phyloP scores from a whole-genome alignment of 2,113 vertebrate species.

The Megaceryle torquata region DNA sequence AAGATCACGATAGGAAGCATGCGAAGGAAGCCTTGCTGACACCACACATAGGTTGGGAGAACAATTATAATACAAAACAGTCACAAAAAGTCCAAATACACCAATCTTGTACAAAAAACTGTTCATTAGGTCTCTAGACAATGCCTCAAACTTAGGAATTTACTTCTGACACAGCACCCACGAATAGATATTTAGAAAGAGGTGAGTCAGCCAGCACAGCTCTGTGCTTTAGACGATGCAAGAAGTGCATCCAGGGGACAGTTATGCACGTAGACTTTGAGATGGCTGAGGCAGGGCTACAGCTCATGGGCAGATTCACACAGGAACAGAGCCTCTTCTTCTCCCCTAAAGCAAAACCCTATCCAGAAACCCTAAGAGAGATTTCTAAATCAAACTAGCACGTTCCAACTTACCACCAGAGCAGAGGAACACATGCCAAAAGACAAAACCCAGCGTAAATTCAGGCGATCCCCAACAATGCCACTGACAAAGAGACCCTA shows the following conservation, averaged over 20 bases:
- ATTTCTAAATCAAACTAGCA: background rate
- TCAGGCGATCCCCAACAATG: conserved; percentile 87
- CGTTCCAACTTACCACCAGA: conserved; percentile 80
- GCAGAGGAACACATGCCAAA: conserved; percentile 95
- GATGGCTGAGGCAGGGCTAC: background rate
- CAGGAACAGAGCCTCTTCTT: background rate
- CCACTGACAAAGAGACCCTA: conserved; percentile 95
- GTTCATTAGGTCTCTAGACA: background rate
- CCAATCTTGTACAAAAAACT: background rate
- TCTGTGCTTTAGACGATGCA: background rate
- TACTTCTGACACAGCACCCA: conserved; percentile 9
- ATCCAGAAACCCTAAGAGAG: background rate
- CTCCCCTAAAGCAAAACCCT: background rate
- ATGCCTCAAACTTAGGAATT: background rate
- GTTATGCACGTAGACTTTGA: background rate
- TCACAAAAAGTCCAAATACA: background rate
- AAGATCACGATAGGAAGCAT: background rate
- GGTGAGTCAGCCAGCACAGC: background rate
- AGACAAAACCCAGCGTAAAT: conserved; percentile 90
- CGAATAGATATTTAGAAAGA: conserved; percentile 5
- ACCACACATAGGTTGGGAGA: background rate
- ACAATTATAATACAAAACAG: background rate
- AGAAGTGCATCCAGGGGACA: background rate
- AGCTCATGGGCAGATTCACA: background rate
- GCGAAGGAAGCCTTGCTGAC: background rate